Evolutionary conservation across 2,113 vertebrate genomes (phyloP).

Genomic region (Phyllostomus discolor): DNA sequence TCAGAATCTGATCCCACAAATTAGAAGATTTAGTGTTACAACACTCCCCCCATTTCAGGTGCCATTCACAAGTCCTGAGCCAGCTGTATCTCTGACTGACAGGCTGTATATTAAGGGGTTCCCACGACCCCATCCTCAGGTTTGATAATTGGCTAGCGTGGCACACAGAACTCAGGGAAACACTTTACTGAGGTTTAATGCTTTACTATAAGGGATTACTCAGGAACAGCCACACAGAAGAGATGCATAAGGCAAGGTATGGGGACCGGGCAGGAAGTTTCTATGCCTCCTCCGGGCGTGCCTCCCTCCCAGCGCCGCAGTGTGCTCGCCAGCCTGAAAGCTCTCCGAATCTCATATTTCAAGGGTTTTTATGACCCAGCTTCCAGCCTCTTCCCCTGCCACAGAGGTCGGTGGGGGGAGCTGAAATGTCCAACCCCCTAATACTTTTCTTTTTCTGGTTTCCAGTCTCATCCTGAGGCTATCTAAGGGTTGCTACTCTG

Average conservation of each 20-base stretch:
- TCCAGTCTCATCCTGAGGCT: neutral
- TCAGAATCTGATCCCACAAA: neutral
- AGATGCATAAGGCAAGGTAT: neutral
- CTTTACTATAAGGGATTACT: neutral
- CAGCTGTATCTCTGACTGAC: neutral
- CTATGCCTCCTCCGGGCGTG: neutral
- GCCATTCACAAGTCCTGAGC: neutral
- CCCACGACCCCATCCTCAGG: neutral
- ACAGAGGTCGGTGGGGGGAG: no score
- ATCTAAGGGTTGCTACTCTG: neutral
- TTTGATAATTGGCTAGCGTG: neutral
- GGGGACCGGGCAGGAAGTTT: neutral
- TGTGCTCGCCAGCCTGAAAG: neutral
- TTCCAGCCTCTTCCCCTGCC: neutral
- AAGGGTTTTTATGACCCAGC: neutral
- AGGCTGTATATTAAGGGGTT: neutral
- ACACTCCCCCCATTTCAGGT: neutral
- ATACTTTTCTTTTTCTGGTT: neutral
- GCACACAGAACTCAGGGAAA: neutral
- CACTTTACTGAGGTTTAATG: neutral
- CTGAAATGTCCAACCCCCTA: neutral
- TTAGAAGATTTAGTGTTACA: neutral
- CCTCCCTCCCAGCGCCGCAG: neutral
- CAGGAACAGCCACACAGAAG: neutral
- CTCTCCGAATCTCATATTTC: neutral